These are phyloP conservation scores for Cyprinodon diabolis DNA, from an alignment of 2,797 vertebrate species.

Conservation along the genomic window DNA sequence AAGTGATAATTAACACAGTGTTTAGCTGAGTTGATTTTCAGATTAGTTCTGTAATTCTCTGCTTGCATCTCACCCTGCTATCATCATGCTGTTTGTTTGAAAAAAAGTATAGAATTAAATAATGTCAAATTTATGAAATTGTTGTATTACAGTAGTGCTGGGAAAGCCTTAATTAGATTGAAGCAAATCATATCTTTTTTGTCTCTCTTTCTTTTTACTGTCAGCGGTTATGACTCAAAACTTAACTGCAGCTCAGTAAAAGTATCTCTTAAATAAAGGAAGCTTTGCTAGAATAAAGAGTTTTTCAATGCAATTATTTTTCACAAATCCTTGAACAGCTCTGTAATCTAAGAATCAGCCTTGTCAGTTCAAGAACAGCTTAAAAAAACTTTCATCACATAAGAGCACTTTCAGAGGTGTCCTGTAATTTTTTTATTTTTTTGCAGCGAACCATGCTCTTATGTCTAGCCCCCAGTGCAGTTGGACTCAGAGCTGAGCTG, in stretches of 20 bases:
- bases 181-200: conserved; percentile 6
- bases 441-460: conserved; percentile 31
- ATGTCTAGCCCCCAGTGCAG: conserved; percentile 39
- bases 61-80: neutral
- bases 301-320: conserved; percentile 22
- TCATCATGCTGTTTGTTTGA: neutral
- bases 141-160: conserved; percentile 3
- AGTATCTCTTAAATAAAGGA: conserved; percentile 1
- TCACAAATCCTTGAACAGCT: conserved; percentile 15
- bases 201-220: neutral
- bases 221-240: conserved; percentile 13
- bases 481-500: conserved; percentile 31
- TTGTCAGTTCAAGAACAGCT: conserved; percentile 14
- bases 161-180: conserved; percentile 4
- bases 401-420: conserved; percentile 30
- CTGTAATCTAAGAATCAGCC: conserved; percentile 3
- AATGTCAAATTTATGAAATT: neutral
- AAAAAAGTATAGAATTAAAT: conserved; percentile 1
- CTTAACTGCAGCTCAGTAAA: conserved; percentile 26
- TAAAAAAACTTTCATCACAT: conserved; percentile 21
- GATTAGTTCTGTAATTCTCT: neutral
- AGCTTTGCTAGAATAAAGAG: conserved; percentile 5
- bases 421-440: conserved; percentile 21
- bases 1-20: neutral
- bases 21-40: neutral